Conservation (phyloP, 2,888 invertebrate species). For the Tetragnatha montana region DNA sequence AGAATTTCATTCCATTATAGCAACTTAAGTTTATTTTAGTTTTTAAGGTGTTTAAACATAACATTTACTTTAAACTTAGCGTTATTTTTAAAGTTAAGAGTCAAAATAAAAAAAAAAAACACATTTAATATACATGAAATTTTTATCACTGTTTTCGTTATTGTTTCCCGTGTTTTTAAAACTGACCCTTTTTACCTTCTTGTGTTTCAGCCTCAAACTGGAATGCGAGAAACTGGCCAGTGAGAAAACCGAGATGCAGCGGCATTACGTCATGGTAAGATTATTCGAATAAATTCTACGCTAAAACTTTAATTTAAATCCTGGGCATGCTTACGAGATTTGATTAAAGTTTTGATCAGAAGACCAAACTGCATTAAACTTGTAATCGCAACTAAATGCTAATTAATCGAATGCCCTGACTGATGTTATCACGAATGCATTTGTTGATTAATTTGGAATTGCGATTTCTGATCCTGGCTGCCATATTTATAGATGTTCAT, state of each 20-base stretch:
- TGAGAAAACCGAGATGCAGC: constrained; percentile 99
- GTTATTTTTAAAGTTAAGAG: too few relatives aligned
- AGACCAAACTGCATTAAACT: constrained; percentile 35
- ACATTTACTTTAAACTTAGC: too few relatives aligned
- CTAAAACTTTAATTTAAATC: constrained; percentile 47
- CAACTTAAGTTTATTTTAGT: too few relatives aligned
- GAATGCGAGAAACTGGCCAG: constrained; percentile 98
- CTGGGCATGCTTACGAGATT: constrained; percentile 22
- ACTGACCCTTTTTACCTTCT: constrained; percentile 1
- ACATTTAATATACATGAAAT: not conserved
- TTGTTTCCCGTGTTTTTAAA: not conserved
- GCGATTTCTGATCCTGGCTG: constrained; percentile 20
- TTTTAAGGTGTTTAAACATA: too few relatives aligned
- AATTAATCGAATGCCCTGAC: constrained; percentile 34
- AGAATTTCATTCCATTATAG: too few relatives aligned
- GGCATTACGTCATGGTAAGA: constrained; percentile 99
- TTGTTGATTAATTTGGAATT: constrained; percentile 45
- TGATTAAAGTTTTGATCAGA: constrained; percentile 36
- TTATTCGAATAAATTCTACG: constrained; percentile 8
- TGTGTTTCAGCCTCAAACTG: constrained; percentile 86
- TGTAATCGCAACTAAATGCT: constrained; percentile 39
- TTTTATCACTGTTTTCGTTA: not conserved
- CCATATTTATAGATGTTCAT: constrained; percentile 35
- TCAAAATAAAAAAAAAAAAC: too few relatives aligned
- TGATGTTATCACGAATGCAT: constrained; percentile 30